These are phyloP conservation scores for Chlorocebus sabaeus DNA, from an alignment of 2,113 vertebrate genomes.

Conservation along the genomic window DNA sequence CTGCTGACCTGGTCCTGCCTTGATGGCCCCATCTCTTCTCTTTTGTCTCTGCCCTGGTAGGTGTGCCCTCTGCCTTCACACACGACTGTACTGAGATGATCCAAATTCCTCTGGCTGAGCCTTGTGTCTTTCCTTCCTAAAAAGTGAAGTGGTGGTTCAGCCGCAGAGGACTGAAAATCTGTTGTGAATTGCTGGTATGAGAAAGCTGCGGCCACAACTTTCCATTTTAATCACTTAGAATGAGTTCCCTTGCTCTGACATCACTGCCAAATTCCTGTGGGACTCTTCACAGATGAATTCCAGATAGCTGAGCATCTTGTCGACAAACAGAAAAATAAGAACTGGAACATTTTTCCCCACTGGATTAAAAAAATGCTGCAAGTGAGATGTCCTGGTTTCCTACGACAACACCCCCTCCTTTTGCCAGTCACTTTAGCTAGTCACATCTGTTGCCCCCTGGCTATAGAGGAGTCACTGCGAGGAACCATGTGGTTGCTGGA, in stretches of 20 bases:
- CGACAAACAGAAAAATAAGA: constrained; percentile 31
- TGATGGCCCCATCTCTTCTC: background rate
- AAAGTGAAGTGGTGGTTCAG: background rate
- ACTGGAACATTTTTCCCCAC: background rate
- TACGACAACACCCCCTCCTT: background rate
- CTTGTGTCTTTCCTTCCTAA: background rate
- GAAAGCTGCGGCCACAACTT: constrained; percentile 37
- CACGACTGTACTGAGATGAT: background rate
- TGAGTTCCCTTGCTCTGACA: constrained; percentile 42
- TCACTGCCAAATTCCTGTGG: constrained; percentile 50
- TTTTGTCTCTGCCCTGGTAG: background rate
- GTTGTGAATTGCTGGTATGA: constrained; percentile 19
- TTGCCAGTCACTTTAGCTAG: background rate
- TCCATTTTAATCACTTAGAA: constrained; percentile 29
- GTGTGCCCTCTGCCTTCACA: background rate
- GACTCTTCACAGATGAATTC: constrained; percentile 49
- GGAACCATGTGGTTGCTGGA: background rate
- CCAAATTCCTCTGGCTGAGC: background rate
- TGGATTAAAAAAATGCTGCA: background rate
- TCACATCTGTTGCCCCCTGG: background rate
- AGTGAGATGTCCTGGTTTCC: background rate
- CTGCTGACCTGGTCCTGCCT: background rate
- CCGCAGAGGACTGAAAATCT: background rate
- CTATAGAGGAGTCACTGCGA: background rate
- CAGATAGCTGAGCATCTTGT: constrained; percentile 32